Percentiles rank a stretch among this genome's conserved stretches.
Conservation (phyloP, 1,140 invertebrate genomes). For the Cecropterus lyciades region DNA sequence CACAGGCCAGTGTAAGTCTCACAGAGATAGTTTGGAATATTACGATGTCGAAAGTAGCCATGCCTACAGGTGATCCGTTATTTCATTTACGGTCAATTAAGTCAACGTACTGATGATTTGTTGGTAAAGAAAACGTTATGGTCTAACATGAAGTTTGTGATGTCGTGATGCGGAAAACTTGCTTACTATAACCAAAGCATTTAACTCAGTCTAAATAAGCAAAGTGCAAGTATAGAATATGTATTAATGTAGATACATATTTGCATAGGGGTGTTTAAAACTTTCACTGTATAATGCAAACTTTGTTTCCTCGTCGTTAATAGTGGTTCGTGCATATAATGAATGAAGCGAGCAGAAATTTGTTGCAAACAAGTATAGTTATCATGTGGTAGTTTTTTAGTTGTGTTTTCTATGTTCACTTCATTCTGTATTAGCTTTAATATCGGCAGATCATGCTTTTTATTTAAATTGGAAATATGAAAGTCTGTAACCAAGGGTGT, state of each 20-base stretch:
- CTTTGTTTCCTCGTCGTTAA: constrained; percentile 9
- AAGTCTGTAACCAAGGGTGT: too few species aligned
- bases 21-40: too few species aligned
- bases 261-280: constrained; percentile 3
- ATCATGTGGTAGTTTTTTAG: not conserved
- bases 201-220: not conserved
- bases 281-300: constrained; percentile 2
- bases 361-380: not conserved
- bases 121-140: too few species aligned
- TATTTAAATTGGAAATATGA: too few species aligned
- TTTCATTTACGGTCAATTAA: too few species aligned
- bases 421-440: too few species aligned
- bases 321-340: constrained; percentile 8
- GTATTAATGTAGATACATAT: not conserved
- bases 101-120: too few species aligned
- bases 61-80: too few species aligned
- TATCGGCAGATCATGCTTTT: too few species aligned
- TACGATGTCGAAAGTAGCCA: too few species aligned
- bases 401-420: too few species aligned
- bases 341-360: not conserved
- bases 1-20: too few species aligned
- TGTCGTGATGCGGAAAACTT: not conserved
- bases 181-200: not conserved
- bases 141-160: not conserved
- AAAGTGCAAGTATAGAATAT: constrained; percentile 2